phyloP scores from a whole-genome alignment of 2,888 invertebrate species.

The Elysia crispata region DNA sequence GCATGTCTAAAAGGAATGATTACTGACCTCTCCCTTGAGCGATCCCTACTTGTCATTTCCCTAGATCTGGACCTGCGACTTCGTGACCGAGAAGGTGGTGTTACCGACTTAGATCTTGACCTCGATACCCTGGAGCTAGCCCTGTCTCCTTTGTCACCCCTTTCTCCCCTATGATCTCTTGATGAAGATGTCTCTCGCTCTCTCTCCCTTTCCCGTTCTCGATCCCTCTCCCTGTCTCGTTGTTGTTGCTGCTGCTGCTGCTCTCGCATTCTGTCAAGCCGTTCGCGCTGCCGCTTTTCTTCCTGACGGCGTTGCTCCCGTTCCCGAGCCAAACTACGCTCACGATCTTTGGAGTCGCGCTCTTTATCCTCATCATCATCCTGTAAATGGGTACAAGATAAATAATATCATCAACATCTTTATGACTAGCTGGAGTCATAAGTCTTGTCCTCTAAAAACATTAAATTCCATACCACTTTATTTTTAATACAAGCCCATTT shows the following conservation, averaged over 20 bases:
- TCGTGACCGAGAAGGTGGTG: slow-evolving; percentile 73
- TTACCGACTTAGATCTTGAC: slow-evolving; percentile 63
- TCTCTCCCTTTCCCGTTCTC: slow-evolving; percentile 54
- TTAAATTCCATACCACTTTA: too few species aligned
- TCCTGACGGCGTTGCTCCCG: slow-evolving; percentile 73
- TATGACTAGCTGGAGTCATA: neutral
- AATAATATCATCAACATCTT: neutral
- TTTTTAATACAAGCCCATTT: too few species aligned
- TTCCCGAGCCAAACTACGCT: slow-evolving; percentile 55
- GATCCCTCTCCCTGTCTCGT: slow-evolving; percentile 53
- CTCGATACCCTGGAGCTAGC: slow-evolving; percentile 58
- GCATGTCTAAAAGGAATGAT: neutral
- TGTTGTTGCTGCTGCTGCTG: slow-evolving; percentile 54
- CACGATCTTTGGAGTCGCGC: slow-evolving; percentile 62
- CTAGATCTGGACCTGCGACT: slow-evolving; percentile 78
- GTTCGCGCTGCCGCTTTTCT: slow-evolving; percentile 73
- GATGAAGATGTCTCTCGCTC: slow-evolving; percentile 54
- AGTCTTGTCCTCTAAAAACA: too few species aligned
- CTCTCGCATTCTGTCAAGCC: slow-evolving; percentile 54
- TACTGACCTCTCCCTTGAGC: slow-evolving; percentile 58
- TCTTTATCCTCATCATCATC: slow-evolving; percentile 85
- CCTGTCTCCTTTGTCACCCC: slow-evolving; percentile 65
- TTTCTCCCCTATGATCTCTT: slow-evolving; percentile 70
- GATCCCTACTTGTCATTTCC: slow-evolving; percentile 63
- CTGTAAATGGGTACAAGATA: slow-evolving; percentile 74